phyloP scores from a whole-genome alignment of 2,113 vertebrate genomes.

The Elephantulus edwardii region DNA sequence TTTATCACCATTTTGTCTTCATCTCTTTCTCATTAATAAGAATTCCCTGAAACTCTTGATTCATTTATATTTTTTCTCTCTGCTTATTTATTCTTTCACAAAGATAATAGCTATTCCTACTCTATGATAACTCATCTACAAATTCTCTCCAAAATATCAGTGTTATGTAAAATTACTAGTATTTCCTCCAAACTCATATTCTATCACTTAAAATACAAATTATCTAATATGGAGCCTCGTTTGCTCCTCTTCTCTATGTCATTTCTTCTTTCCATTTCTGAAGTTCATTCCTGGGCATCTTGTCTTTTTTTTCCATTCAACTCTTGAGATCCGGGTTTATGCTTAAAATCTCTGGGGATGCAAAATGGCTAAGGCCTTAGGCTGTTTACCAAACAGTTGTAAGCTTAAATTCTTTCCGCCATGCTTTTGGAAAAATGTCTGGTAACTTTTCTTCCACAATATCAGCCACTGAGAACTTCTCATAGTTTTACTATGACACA shows the following conservation, averaged over 20 bases:
- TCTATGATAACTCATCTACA: background rate
- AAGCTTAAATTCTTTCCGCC: background rate
- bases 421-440: background rate
- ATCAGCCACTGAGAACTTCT: background rate
- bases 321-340: background rate
- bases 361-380: background rate
- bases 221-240: background rate
- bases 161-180: background rate
- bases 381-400: too few relatives aligned
- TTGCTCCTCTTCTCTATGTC: background rate
- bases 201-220: background rate
- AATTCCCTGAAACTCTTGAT: background rate
- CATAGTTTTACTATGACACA: background rate
- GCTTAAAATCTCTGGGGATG: background rate
- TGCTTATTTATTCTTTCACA: background rate
- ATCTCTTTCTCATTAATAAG: background rate
- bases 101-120: background rate
- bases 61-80: constrained; percentile 1
- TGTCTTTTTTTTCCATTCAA: background rate
- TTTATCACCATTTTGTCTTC: background rate
- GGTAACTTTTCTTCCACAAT: background rate
- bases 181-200: background rate
- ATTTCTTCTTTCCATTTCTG: background rate
- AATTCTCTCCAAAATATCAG: background rate
- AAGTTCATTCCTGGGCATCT: background rate